phyloP scores from a whole-genome alignment of 2,888 invertebrate genomes.

The Drosophila pseudotakahashii region DNA sequence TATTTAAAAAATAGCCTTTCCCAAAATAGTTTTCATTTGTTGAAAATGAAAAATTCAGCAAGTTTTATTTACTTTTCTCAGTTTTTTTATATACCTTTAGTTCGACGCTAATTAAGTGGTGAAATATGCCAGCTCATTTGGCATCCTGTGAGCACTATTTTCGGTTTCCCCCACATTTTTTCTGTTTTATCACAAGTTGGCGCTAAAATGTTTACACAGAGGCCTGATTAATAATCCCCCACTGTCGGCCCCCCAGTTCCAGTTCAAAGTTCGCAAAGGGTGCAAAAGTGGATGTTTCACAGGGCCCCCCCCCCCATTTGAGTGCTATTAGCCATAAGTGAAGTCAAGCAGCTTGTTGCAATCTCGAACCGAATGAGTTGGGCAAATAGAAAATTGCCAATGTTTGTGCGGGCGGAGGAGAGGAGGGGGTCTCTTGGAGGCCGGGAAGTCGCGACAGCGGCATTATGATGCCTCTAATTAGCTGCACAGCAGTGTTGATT shows the following conservation, averaged over 20 bases:
- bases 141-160: conserved; percentile 38
- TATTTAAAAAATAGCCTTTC: conserved; percentile 22
- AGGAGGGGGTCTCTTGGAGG: not conserved
- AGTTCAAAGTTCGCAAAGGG: conserved; percentile 48
- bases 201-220: conserved; percentile 37
- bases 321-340: conserved; percentile 69
- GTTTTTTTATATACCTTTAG: conserved; percentile 22
- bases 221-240: conserved; percentile 23
- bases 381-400: conserved; percentile 76
- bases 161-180: not conserved
- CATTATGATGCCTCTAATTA: conserved; percentile 75
- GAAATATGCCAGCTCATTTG: conserved; percentile 48
- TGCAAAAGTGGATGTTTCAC: conserved; percentile 39
- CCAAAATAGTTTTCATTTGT: conserved; percentile 22
- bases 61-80: conserved; percentile 15
- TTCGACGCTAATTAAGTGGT: conserved; percentile 68
- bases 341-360: conserved; percentile 68
- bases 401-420: conserved; percentile 48
- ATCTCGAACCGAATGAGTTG: conserved; percentile 69
- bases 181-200: conserved; percentile 22
- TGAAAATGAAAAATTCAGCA: conserved; percentile 20
- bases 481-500: conserved; percentile 39
- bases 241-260: no score
- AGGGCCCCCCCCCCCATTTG: conserved; percentile 19
- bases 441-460: conserved; percentile 24